A percentile compares a stretch with the other conserved stretches of the same genome.
phyloP scores from a whole-genome alignment of 2,888 invertebrate species.

The Euphydryas editha region DNA sequence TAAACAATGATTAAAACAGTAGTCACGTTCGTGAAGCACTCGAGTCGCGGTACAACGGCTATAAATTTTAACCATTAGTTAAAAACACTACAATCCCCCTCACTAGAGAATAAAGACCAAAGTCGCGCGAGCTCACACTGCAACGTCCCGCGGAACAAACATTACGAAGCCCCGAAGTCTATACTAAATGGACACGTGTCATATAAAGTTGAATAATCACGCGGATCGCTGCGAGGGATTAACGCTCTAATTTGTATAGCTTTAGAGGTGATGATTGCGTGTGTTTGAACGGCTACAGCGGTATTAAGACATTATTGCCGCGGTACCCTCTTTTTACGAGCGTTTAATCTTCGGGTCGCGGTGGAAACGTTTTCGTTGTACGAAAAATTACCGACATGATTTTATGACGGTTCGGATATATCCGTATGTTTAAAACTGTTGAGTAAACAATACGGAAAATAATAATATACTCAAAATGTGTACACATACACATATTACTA shows the following conservation, averaged over 20 bases:
- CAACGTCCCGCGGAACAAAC: slow-evolving; percentile 44
- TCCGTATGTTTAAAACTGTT: too few relatives aligned
- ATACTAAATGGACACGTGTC: slow-evolving; percentile 67
- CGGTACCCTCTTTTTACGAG: slow-evolving; percentile 76
- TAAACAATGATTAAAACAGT: slow-evolving; percentile 22
- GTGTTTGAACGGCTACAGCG: slow-evolving; percentile 50
- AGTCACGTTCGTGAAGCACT: slow-evolving; percentile 20
- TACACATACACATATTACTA: too few relatives aligned
- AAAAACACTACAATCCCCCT: slow-evolving; percentile 9
- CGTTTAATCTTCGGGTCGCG: slow-evolving; percentile 75
- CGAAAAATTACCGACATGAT: background rate
- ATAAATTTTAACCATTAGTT: slow-evolving; percentile 26
- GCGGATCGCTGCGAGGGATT: slow-evolving; percentile 12
- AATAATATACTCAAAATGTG: too few relatives aligned
- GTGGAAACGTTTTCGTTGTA: slow-evolving; percentile 51
- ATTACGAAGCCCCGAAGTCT: slow-evolving; percentile 55
- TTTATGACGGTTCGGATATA: background rate
- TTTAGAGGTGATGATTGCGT: slow-evolving; percentile 46
- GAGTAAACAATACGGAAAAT: too few relatives aligned
- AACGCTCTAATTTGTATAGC: slow-evolving; percentile 36
- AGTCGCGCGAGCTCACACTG: background rate
- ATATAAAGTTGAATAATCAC: slow-evolving; percentile 57
- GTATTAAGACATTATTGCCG: slow-evolving; percentile 78
- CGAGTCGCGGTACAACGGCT: slow-evolving; percentile 5
- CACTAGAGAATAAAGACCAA: slow-evolving; percentile 11